Evolutionary conservation across 2,888 invertebrate genomes (phyloP).

Genomic region (Folsomia manolachei): DNA sequence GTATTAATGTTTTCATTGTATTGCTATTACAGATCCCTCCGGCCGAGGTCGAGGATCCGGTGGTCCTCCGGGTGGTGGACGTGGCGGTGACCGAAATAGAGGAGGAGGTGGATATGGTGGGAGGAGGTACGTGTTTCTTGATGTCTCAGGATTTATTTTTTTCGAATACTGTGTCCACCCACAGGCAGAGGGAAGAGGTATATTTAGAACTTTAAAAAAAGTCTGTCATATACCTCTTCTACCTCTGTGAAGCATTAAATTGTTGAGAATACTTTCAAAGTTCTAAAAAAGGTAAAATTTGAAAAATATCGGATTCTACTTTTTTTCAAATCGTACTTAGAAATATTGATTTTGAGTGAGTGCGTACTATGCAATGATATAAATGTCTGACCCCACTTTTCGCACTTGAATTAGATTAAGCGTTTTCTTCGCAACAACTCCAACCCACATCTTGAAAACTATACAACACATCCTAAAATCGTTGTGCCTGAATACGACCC

Average conservation of each 20-base stretch:
- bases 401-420: constrained; percentile 4
- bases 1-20: not conserved
- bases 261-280: too few species aligned
- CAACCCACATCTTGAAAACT: not conserved
- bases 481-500: not conserved
- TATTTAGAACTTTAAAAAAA: too few species aligned
- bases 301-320: too few species aligned
- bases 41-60: not conserved
- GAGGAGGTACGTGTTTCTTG: not conserved
- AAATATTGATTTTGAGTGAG: not conserved
- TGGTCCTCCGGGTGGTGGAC: not conserved
- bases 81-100: not conserved
- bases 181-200: too few species aligned
- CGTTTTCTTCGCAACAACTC: not conserved
- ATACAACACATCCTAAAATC: not conserved
- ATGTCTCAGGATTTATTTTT: not conserved
- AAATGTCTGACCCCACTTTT: not conserved
- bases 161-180: not conserved
- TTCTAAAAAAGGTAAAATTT: too few species aligned
- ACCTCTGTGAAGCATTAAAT: too few species aligned
- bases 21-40: not conserved
- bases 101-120: constrained; percentile 6
- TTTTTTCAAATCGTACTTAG: too few species aligned
- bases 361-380: not conserved
- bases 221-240: too few species aligned